These are phyloP conservation scores for Meda fulgida DNA, from an alignment of 2,797 vertebrate species.

Conservation along the genomic window DNA sequence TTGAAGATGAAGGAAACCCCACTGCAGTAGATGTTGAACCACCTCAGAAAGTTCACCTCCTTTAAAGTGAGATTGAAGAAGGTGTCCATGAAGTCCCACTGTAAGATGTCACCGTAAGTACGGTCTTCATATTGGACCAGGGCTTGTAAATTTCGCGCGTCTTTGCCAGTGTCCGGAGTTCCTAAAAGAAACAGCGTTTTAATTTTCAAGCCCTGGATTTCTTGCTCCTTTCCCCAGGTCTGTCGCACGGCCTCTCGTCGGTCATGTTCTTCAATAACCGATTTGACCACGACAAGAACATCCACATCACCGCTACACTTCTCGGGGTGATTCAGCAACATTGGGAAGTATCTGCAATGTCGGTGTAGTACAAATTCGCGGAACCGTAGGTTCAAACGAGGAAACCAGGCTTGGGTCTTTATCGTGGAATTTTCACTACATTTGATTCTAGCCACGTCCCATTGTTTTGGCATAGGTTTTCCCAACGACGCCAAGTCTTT, in stretches of 20 bases:
- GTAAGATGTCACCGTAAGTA: slow-evolving; percentile 83
- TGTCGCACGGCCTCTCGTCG: slow-evolving; percentile 81
- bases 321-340: slow-evolving; percentile 84
- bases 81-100: slow-evolving; percentile 89
- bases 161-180: slow-evolving; percentile 76
- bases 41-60: slow-evolving; percentile 85
- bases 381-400: slow-evolving; percentile 77
- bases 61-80: slow-evolving; percentile 86
- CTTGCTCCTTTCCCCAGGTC: slow-evolving; percentile 80
- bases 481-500: slow-evolving; percentile 7
- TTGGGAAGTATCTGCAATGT: slow-evolving; percentile 85
- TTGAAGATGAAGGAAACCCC: slow-evolving; percentile 83
- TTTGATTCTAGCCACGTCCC: slow-evolving; percentile 76
- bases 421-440: slow-evolving; percentile 75
- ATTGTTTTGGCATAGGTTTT: slow-evolving; percentile 55
- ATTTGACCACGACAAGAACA: slow-evolving; percentile 84
- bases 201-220: slow-evolving; percentile 70
- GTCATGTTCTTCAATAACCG: slow-evolving; percentile 83
- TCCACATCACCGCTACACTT: slow-evolving; percentile 78
- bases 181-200: slow-evolving; percentile 82
- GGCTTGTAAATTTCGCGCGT: slow-evolving; percentile 80
- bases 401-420: slow-evolving; percentile 76
- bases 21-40: slow-evolving; percentile 82
- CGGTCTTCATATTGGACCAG: slow-evolving; percentile 82
- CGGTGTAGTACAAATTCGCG: slow-evolving; percentile 84